Percentiles rank a stretch among this genome's conserved stretches.
Evolutionary conservation across 2,797 vertebrate genomes (phyloP).

Genomic region (Sebastiscus albofasciatus): DNA sequence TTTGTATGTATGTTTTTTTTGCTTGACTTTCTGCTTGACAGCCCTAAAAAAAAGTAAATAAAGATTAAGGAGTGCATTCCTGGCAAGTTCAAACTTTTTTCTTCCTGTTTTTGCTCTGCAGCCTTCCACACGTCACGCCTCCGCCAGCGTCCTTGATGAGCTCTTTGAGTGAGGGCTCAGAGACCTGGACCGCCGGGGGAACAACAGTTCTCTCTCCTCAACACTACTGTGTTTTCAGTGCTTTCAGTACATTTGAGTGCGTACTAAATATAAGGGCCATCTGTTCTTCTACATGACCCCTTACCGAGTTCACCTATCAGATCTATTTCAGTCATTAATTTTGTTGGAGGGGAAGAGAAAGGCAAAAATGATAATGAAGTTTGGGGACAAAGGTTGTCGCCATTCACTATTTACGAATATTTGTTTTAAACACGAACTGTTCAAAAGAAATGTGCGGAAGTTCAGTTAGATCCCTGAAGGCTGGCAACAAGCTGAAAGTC

Average conservation of each 20-base stretch:
- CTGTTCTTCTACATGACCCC: neutral
- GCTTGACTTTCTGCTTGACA: neutral
- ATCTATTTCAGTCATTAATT: neutral
- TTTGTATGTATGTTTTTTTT: neutral
- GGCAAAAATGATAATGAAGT: neutral
- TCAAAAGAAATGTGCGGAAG: neutral
- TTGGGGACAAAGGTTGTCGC: neutral
- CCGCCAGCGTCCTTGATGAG: constrained; percentile 76
- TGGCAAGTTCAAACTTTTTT: neutral
- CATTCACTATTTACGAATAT: neutral
- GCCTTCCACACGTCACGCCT: constrained; percentile 69
- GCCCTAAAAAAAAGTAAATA: neutral
- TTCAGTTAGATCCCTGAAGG: neutral
- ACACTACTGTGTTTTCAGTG: neutral
- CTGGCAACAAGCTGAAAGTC: neutral
- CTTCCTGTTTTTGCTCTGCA: constrained; percentile 39
- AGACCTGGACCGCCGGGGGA: neutral
- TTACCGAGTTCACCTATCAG: neutral
- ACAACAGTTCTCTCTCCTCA: neutral
- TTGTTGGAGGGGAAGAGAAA: neutral
- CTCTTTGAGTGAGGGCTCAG: constrained; percentile 80
- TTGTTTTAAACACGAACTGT: constrained; percentile 4
- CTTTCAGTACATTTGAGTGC: neutral
- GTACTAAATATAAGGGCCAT: neutral
- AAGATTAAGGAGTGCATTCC: neutral